Evolutionary conservation across 2,113 vertebrate genomes (phyloP).

Genomic region (Macaca nemestrina): DNA sequence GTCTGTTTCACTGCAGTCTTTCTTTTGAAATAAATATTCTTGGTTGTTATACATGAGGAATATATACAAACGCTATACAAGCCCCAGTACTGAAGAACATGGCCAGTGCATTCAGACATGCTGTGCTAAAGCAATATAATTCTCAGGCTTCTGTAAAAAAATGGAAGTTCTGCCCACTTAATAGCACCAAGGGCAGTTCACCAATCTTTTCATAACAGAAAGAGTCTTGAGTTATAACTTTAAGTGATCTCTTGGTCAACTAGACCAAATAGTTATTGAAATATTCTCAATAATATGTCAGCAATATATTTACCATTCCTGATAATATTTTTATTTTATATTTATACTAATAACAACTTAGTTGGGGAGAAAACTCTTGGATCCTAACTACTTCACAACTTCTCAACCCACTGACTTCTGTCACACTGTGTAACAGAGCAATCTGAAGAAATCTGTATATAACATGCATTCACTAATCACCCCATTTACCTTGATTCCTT

Average conservation of each 20-base stretch:
- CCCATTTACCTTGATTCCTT: not conserved
- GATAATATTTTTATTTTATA: not conserved
- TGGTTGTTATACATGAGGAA: not conserved
- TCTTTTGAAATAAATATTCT: not conserved
- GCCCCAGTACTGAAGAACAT: not conserved
- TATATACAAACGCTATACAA: not conserved
- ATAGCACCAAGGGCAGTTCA: not conserved
- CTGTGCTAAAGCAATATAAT: not conserved
- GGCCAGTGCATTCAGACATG: not conserved
- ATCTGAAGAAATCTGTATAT: not conserved
- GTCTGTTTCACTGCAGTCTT: not conserved
- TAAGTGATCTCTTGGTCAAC: not conserved
- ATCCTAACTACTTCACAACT: not conserved
- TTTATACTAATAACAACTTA: not conserved
- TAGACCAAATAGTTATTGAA: not conserved
- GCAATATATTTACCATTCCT: not conserved
- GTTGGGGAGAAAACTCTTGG: not conserved
- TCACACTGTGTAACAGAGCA: not conserved
- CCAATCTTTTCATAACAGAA: not conserved
- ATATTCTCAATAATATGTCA: not conserved
- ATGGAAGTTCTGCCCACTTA: not conserved
- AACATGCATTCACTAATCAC: not conserved
- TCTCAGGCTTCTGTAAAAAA: not conserved
- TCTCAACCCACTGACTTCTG: not conserved
- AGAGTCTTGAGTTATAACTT: not conserved